A percentile compares a stretch with the other conserved stretches of the same genome.
Conservation (phyloP, 2,113 vertebrate species). For the Epinephelus moara region DNA sequence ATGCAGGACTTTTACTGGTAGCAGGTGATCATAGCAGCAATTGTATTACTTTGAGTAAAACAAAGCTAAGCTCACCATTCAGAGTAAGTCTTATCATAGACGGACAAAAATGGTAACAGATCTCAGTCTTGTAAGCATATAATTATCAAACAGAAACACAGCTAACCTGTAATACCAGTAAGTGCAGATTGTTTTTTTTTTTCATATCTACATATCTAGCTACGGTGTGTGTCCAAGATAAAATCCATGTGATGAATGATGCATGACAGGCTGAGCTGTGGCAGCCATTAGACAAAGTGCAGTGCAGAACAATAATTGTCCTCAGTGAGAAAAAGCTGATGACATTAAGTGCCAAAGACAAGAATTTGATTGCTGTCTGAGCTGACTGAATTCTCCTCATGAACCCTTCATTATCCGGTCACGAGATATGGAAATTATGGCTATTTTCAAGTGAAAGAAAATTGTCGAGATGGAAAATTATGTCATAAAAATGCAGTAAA, state of each 20-base stretch:
- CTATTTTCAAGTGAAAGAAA: not conserved
- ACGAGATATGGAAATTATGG: conserved; percentile 2
- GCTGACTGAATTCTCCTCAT: conserved; percentile 42
- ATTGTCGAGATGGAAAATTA: not conserved
- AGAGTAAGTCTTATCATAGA: too few relatives aligned
- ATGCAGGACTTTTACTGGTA: too few relatives aligned
- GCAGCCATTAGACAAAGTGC: conserved; percentile 47
- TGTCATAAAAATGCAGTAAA: conserved; percentile 3
- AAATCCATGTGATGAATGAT: not conserved
- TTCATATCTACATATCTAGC: not conserved
- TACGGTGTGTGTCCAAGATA: not conserved
- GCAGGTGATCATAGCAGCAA: too few relatives aligned
- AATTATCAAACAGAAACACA: too few relatives aligned
- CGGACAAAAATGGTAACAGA: too few relatives aligned
- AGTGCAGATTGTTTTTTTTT: not conserved
- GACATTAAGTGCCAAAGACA: conserved; percentile 43
- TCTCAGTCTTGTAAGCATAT: too few relatives aligned
- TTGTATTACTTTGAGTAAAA: too few relatives aligned
- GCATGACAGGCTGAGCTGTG: conserved; percentile 31
- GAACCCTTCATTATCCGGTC: conserved; percentile 39
- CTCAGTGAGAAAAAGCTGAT: not conserved
- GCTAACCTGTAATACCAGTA: not conserved
- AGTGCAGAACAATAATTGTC: conserved; percentile 24
- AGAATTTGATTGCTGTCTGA: conserved; percentile 37
- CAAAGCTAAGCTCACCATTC: too few relatives aligned